phyloP scores from a whole-genome alignment of 1,140 invertebrate species.

The Acromyrmex echinatior region DNA sequence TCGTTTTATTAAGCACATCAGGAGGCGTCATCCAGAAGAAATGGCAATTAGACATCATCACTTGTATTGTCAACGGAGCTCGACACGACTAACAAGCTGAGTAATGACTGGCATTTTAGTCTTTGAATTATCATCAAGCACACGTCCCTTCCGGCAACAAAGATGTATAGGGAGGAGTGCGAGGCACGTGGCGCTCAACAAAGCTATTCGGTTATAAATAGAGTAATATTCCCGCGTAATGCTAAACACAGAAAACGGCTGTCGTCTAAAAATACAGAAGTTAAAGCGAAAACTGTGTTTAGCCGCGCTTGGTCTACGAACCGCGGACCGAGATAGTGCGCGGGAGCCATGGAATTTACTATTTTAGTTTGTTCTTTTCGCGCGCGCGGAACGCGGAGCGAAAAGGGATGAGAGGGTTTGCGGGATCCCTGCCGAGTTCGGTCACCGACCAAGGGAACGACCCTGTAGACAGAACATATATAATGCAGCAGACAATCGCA shows the following conservation, averaged over 20 bases:
- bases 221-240: constrained; percentile 44
- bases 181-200: constrained; percentile 65
- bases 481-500: constrained; percentile 79
- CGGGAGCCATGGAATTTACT: constrained; percentile 59
- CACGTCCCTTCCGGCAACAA: constrained; percentile 1
- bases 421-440: constrained; percentile 7
- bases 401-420: constrained; percentile 8
- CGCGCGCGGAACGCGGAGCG: background rate
- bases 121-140: constrained; percentile 63
- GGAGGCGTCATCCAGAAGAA: background rate
- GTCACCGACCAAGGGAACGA: constrained; percentile 20
- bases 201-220: constrained; percentile 69
- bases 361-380: constrained; percentile 48
- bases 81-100: constrained; percentile 57
- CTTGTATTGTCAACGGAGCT: constrained; percentile 34
- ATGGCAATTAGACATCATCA: background rate
- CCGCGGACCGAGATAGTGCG: background rate
- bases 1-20: background rate
- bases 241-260: constrained; percentile 31
- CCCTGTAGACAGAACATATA: constrained; percentile 76
- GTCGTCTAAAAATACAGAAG: constrained; percentile 57
- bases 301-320: constrained; percentile 5
- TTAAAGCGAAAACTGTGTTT: constrained; percentile 55
- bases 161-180: constrained; percentile 33
- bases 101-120: constrained; percentile 55